Base-by-base conservation (phyloP, 1,140 invertebrate species). In the Phortica variegata region DNA sequence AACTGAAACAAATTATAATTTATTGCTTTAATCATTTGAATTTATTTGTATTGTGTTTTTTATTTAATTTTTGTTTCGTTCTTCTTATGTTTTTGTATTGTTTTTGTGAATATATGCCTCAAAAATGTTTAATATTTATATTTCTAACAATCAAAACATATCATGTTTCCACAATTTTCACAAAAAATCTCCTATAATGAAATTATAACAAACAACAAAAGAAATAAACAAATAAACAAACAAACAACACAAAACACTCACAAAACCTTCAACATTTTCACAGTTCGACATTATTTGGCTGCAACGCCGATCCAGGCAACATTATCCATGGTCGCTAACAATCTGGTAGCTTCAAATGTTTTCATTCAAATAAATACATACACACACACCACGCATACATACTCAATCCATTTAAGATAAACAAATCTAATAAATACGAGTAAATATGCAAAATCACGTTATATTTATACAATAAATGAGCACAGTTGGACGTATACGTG, bases 221-320 rank as follows among this genome's bases (percentile, higher is more conserved):
- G 38, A 23, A 6, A 31, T n/a, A 15, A 20, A 12, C 9, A 19
- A 44, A 48, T n/a, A 41, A n/a, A 46, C 29, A 42, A 12, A 40
- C 16, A 40, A 20, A 40, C 4, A 40, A 34, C 21, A 45, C 17
- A 41, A 10, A 38, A 34, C 31, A 49, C 31, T 26, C 26, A 47
- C 43, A 50, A 51, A 13, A 38, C 45, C 42, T 56, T 43, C 32
- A 39, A 62, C 52, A 66, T 69, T 57, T 60, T 54, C 65, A 58
- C 71, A 73, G 70, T 70, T 58, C 49, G 60, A 73, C 70, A 73
- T 72, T 56, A 61, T 74, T 63, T 74, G 71, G 71, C 63, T 74
- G 56, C 71, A 73, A 48, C 66, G 66, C 61, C 57, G 71, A 50
- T 66, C 61, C 56, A 59, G 65, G 52, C 66, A 68, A 55, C 68